phyloP scores from a whole-genome alignment of 2,888 invertebrate genomes.

The Yponomeuta evonymella region DNA sequence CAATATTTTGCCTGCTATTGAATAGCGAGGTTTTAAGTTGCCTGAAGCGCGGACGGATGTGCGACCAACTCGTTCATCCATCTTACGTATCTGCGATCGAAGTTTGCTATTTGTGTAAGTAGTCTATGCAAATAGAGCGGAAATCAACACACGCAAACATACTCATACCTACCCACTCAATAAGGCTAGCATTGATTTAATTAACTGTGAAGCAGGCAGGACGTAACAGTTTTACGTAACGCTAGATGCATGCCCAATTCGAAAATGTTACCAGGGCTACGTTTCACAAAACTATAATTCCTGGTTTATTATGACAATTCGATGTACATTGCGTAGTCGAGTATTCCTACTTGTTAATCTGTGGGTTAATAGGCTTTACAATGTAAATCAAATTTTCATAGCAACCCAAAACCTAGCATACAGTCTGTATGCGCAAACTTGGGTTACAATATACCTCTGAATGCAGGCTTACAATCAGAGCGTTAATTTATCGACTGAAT shows the following conservation, averaged over 20 bases:
- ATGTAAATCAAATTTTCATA: too few relatives aligned
- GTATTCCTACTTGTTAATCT: too few relatives aligned
- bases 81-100: constrained; percentile 13
- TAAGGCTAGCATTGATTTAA: constrained; percentile 8
- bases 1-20: neutral
- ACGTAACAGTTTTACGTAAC: constrained; percentile 11
- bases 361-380: too few relatives aligned
- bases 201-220: neutral
- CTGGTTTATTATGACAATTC: too few relatives aligned
- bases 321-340: too few relatives aligned
- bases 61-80: constrained; percentile 10
- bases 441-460: too few relatives aligned
- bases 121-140: constrained; percentile 14
- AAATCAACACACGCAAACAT: constrained; percentile 10
- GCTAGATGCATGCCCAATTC: neutral
- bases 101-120: constrained; percentile 13
- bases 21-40: constrained; percentile 6
- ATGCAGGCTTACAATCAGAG: too few relatives aligned
- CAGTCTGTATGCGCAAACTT: too few relatives aligned
- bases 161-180: neutral
- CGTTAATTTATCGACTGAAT: too few relatives aligned
- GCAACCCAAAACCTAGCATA: too few relatives aligned
- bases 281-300: too few relatives aligned
- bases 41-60: constrained; percentile 14
- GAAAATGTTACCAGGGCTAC: too few relatives aligned